Evolutionary conservation across 2,888 invertebrate species (phyloP).

Genomic region (Pemphredon lugubris): DNA sequence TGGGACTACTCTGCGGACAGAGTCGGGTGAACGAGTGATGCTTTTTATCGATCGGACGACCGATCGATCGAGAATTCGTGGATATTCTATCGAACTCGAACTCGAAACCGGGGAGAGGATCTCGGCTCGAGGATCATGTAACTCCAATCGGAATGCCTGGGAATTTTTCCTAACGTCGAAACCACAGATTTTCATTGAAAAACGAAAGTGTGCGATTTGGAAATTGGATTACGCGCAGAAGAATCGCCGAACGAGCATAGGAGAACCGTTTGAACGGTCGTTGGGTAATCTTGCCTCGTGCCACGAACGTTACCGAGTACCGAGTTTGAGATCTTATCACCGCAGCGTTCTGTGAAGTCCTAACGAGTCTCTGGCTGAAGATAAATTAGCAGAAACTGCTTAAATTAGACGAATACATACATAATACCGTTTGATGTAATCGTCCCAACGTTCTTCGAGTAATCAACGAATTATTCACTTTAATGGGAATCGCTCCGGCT

Average conservation of each 20-base stretch:
- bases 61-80: too few relatives aligned
- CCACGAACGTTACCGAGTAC: constrained; percentile 10
- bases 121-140: too few relatives aligned
- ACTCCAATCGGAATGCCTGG: too few relatives aligned
- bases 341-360: not conserved
- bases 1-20: too few relatives aligned
- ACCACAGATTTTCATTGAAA: too few relatives aligned
- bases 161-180: too few relatives aligned
- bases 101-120: too few relatives aligned
- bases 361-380: constrained; percentile 12
- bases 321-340: constrained; percentile 15
- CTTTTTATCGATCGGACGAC: too few relatives aligned
- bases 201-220: too few relatives aligned
- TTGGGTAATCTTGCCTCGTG: constrained; percentile 24
- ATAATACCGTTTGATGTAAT: constrained; percentile 9
- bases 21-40: too few relatives aligned
- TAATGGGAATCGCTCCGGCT: not conserved
- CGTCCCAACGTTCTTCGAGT: not conserved
- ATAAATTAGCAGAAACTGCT: constrained; percentile 9
- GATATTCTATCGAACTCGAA: too few relatives aligned
- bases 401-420: constrained; percentile 5
- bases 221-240: too few relatives aligned
- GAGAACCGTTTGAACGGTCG: constrained; percentile 18
- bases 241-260: not conserved
- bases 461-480: constrained; percentile 21